Evolutionary conservation across 2,113 vertebrate species (phyloP), one percentile per base, ranked within the genome.

Genomic region (Empidonax alnorum): DNA sequence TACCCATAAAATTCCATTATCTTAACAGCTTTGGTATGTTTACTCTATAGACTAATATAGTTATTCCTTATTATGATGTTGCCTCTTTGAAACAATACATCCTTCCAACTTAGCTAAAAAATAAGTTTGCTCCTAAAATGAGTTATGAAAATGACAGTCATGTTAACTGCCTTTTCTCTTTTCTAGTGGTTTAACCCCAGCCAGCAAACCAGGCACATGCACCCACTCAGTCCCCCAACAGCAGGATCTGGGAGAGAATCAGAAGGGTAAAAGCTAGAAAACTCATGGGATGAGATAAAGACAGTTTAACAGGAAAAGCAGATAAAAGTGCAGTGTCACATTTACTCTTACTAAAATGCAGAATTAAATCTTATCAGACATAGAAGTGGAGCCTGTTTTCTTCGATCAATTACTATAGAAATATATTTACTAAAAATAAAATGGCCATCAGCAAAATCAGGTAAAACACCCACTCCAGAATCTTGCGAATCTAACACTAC

Each of bases 171-270:
- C 44, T 82, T 65, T 50, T 84, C 19, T 20, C 47, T 52, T 13
- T 27, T 23, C 31, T 8, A 0, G 0, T n/a, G 33, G 23, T 23
- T 39, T 39, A 46, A 67, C 10, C 39, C 77, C 42, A 75, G 28
- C 13, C 33, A 53, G 20, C 16, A 46, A 17, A 6, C 24, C 39
- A 46, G 16, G 2, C 11, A 7, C 6, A 15, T 16, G 11, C 16
- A 46, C 33, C 15, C 15, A 20, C 28, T 74, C 33, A 24, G 8
- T 65, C 5, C 33, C 27, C 9, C 10, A 30, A 16, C 12, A n/a
- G 33, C 1, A 0, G 61, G 13, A 47, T 2, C 0, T 0, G 7
- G 10, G 33, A 46, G 10, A 25, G 28, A 53, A 21, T 25, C 0
- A 0, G 24, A 75, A 25, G 13, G 13, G 13, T 39, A 27, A 47